Base-by-base conservation (phyloP, 2,888 invertebrate genomes). In the Bombylius major region DNA sequence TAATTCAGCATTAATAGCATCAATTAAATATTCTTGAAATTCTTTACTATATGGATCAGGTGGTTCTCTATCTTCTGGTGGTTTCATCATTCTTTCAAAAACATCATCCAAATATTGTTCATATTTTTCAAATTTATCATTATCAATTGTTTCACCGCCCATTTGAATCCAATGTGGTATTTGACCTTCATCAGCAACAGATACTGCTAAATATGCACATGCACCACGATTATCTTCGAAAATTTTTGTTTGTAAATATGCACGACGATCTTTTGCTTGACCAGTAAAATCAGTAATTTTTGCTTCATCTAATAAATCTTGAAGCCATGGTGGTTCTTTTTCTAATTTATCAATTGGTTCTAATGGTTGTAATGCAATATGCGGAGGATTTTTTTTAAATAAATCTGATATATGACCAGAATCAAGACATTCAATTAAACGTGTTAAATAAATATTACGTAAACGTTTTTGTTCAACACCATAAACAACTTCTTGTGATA, bases 371-470 rank as follows among this genome's bases (percentile, higher is more conserved):
- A 70, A 56, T 11, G 58, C 57, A 0, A 58, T 60, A 0, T 58
- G 52, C 1, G 39, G 14, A 1, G 71, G 70, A 8, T 56, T 53
- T 9, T 58, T 45, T 5, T 55, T 14, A 39, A 71, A 71, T 7
- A 69, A 59, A 1, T 67, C 67, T 6, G 56, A 52, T 14, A 71
- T 54, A 5, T 63, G 57, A 5, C 62, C 61, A 32, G 65, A 62
- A 44, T 66, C 65, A 9, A 71, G 57, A 44, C 66, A 68, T 0
- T 63, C 61, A 5, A 62, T 64, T 23, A 71, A 57, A 46, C 67
- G 62, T 39, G 67, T 67, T 57, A 71, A 63, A 49, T 69, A 69
- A 0, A 58, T 53, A 50, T 70, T 69, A 1, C 66, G 64, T 47
- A 67, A 5, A n/a, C 69, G 66, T 55, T 65, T 57, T 11, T 67